A percentile compares a stretch with the other conserved stretches of the same genome.
Evolutionary conservation across 2,888 invertebrate species (phyloP).

Genomic region (Eupithecia inturbata): DNA sequence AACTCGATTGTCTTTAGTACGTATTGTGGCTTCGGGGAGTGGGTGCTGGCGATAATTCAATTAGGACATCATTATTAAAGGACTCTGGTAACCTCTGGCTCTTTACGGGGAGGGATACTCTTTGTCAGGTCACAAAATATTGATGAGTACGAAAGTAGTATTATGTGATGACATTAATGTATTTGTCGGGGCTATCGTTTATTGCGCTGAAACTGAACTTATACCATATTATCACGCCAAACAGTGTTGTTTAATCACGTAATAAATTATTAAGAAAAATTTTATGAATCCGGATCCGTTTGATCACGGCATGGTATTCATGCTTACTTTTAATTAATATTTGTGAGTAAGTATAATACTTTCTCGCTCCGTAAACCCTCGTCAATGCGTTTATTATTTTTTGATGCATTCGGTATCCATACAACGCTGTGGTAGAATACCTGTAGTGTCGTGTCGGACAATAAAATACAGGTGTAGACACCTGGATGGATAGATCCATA

Average conservation of each 20-base stretch:
- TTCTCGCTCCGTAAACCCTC: background rate
- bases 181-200: background rate
- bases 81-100: background rate
- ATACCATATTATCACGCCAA: too few species aligned
- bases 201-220: too few species aligned
- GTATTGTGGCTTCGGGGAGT: constrained; percentile 29
- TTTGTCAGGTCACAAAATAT: constrained; percentile 7
- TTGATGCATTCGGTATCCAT: background rate
- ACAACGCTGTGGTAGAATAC: background rate
- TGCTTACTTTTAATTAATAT: too few species aligned
- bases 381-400: background rate
- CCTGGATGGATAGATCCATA: too few species aligned
- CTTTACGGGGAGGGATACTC: background rate
- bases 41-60: constrained; percentile 15
- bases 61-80: constrained; percentile 12
- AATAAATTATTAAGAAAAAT: too few species aligned
- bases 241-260: too few species aligned
- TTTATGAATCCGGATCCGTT: too few species aligned
- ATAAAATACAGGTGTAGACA: too few species aligned
- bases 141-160: constrained; percentile 10
- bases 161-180: constrained; percentile 1
- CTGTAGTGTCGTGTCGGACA: too few species aligned
- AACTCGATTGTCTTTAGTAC: constrained; percentile 36
- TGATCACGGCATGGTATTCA: too few species aligned
- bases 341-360: too few species aligned